Evolutionary conservation across 2,113 vertebrate genomes (phyloP).

Genomic region (Rhynchomys soricoides): DNA sequence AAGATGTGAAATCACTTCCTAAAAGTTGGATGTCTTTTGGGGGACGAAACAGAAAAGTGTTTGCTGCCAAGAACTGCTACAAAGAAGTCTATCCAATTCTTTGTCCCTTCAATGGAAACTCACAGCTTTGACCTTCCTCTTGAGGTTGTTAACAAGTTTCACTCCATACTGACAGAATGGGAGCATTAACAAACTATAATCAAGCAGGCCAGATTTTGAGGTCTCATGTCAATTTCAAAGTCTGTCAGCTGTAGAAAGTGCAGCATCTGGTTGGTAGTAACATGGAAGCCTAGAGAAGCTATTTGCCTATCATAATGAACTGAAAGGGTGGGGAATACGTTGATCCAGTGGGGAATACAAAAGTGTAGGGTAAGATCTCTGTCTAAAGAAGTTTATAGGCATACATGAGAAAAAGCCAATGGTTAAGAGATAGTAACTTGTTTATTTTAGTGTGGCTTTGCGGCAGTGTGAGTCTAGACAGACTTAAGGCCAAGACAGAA

Average conservation of each 20-base stretch:
- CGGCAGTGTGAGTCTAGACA: slow-evolving; percentile 25
- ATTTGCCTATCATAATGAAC: slow-evolving; percentile 4
- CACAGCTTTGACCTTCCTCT: slow-evolving; percentile 20
- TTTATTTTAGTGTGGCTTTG: slow-evolving; percentile 37
- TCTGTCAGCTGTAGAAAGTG: slow-evolving; percentile 17
- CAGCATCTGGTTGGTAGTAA: slow-evolving; percentile 55
- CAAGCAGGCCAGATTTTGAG: slow-evolving; percentile 19
- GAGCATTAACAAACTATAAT: slow-evolving; percentile 49
- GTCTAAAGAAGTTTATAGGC: slow-evolving; percentile 45
- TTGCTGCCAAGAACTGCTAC: slow-evolving; percentile 1
- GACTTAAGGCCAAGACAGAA: not conserved
- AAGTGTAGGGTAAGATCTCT: not conserved
- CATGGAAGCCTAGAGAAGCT: slow-evolving; percentile 7
- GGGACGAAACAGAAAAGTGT: slow-evolving; percentile 6
- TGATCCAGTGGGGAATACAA: not conserved
- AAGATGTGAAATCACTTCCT: slow-evolving; percentile 55
- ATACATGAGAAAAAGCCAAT: not conserved
- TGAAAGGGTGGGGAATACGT: slow-evolving; percentile 1
- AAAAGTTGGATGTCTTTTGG: slow-evolving; percentile 28
- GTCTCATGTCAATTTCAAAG: slow-evolving; percentile 43
- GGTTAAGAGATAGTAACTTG: not conserved
- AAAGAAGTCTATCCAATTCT: not conserved
- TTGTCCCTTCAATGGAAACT: slow-evolving; percentile 3
- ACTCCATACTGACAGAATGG: slow-evolving; percentile 18
- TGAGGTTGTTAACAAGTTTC: slow-evolving; percentile 17